These are phyloP conservation scores for Glaucomys volans DNA, from an alignment of 2,113 vertebrate species.

Conservation along the genomic window DNA sequence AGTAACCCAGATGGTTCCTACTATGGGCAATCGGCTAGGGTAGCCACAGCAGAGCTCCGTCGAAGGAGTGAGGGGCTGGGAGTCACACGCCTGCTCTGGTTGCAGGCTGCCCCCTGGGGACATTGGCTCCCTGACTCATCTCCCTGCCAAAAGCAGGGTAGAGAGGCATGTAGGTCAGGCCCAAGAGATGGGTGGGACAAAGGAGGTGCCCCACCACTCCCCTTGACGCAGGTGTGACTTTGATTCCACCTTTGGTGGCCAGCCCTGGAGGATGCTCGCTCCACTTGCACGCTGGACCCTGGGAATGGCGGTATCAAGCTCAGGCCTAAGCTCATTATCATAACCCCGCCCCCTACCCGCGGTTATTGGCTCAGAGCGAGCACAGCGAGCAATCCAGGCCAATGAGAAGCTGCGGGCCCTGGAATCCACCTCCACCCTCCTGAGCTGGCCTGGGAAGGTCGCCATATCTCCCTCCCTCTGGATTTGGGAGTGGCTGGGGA, in stretches of 20 bases:
- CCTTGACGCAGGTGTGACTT: not conserved
- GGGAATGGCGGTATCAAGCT: not conserved
- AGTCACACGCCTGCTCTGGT: accelerated
- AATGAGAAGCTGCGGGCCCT: not conserved
- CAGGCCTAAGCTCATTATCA: not conserved
- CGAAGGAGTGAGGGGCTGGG: not conserved
- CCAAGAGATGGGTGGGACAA: not conserved
- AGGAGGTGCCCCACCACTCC: not conserved
- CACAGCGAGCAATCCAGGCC: not conserved
- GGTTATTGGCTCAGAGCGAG: not conserved
- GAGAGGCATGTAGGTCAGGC: not conserved
- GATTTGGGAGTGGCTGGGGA: not conserved
- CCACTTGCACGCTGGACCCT: not conserved
- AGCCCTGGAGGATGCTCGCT: not conserved
- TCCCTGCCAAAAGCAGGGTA: not conserved
- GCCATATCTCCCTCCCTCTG: not conserved
- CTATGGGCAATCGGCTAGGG: not conserved
- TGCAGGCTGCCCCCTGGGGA: not conserved
- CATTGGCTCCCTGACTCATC: not conserved
- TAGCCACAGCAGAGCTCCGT: not conserved
- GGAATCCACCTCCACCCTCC: not conserved
- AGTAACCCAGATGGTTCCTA: too few species aligned
- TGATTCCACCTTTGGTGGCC: not conserved
- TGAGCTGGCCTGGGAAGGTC: not conserved
- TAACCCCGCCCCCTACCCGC: not conserved